These are phyloP conservation scores for Drosophila orena DNA, from an alignment of 1,140 invertebrate species.

Conservation along the genomic window DNA sequence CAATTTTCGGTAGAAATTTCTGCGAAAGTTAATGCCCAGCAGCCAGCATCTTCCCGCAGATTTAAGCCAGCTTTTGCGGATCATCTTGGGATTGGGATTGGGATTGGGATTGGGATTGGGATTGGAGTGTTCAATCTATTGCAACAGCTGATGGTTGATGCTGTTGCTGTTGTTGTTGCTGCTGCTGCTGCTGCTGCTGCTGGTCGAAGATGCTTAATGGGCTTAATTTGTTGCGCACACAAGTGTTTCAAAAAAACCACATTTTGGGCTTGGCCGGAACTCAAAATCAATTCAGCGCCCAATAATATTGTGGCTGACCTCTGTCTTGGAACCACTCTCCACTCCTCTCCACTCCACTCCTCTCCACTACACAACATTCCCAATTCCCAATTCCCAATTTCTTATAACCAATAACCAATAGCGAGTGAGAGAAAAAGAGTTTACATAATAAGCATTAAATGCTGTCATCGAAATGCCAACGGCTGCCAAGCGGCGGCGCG, in stretches of 20 bases:
- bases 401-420: background rate
- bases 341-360: background rate
- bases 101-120: slow-evolving; percentile 2
- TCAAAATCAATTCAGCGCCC: slow-evolving; percentile 42
- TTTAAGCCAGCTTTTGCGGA: slow-evolving; percentile 8
- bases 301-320: slow-evolving; percentile 50
- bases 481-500: slow-evolving; percentile 57
- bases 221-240: slow-evolving; percentile 52
- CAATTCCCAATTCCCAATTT: background rate
- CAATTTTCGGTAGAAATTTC: slow-evolving; percentile 9
- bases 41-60: background rate
- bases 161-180: slow-evolving; percentile 23
- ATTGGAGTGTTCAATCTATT: slow-evolving; percentile 34
- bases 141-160: slow-evolving; percentile 44
- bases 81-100: slow-evolving; percentile 20
- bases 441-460: slow-evolving; percentile 77
- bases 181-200: slow-evolving; percentile 12
- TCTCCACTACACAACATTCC: background rate
- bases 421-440: slow-evolving; percentile 31
- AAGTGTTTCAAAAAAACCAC: slow-evolving; percentile 34
- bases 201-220: slow-evolving; percentile 43
- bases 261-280: slow-evolving; percentile 60
- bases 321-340: slow-evolving; percentile 22
- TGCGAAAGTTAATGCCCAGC: slow-evolving; percentile 18
- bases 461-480: slow-evolving; percentile 73